Evolutionary conservation across 2,113 vertebrate genomes (phyloP).

Genomic region (Pluvialis apricaria): DNA sequence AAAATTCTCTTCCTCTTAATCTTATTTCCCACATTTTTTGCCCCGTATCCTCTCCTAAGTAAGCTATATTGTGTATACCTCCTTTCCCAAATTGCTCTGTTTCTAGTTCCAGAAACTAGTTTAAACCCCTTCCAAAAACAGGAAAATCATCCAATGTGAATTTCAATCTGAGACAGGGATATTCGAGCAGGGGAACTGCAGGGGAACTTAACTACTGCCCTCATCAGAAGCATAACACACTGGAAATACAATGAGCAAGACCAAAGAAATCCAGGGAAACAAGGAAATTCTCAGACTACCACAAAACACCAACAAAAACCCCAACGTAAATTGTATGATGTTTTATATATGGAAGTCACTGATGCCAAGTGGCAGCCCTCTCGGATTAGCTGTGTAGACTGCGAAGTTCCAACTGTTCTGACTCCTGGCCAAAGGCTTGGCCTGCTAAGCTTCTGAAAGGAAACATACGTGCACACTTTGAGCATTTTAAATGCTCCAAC

Average conservation of each 20-base stretch:
- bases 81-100: background rate
- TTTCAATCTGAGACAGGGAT: background rate
- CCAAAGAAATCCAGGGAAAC: background rate
- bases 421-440: slow-evolving; percentile 19
- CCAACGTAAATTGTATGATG: background rate
- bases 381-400: slow-evolving; percentile 24
- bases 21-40: background rate
- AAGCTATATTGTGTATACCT: background rate
- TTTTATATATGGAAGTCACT: slow-evolving; percentile 2
- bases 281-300: slow-evolving; percentile 18
- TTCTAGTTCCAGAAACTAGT: background rate
- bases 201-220: background rate
- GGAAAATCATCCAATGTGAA: background rate
- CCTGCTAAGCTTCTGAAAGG: slow-evolving; percentile 47
- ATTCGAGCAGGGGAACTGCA: background rate
- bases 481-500: slow-evolving; percentile 40
- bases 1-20: background rate
- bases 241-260: background rate
- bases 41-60: background rate
- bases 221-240: background rate
- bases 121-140: background rate
- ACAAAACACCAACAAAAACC: background rate
- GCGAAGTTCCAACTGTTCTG: slow-evolving; percentile 39
- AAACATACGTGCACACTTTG: slow-evolving; percentile 27
- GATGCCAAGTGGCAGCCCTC: slow-evolving; percentile 38